Base-by-base conservation (phyloP, 1,140 invertebrate species). In the Sinella curviseta region DNA sequence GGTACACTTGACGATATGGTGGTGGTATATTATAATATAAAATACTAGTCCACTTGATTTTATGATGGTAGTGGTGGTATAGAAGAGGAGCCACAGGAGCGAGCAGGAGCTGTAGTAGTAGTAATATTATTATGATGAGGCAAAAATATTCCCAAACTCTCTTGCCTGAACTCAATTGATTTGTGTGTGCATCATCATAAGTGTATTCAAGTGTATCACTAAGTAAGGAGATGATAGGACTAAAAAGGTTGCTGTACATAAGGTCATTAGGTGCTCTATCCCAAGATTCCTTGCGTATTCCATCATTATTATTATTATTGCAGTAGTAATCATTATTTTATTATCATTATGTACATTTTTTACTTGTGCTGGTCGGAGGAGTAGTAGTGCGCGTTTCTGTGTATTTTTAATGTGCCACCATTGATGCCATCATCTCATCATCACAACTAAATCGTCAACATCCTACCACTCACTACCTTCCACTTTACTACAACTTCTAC, bases 171-270 rank as follows among this genome's bases (percentile, higher is more conserved):
- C 65, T 70, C 65, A 70, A 70, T 70, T 70, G 65, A 70, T 70
- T 70, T 70, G 65, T 70, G 65, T 70, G 65, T 70, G 31, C 39
- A 48, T 48, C 39, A 48, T 48, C 39, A 48, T 30, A 70, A 70
- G 65, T 70, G 65, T 70, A 70, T 70, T 70, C 65, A 70, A 70
- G 65, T 70, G 65, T 70, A 70, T 70, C 65, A 24, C 65, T 33
- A 70, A 70, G 65, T 31, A 70, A 31, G 31, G 65, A 70, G 30
- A 70, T 70, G 65, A 70, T 70, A 33, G 28, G 65, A 70, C 65
- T 70, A 30, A 70, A 60, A 70, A 70, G 31, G 31, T 31, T 70
- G 8, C 65, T 70, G 65, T 33, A 33, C 65, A 70, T 70, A 70
- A 70, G 31, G 65, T 70, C 31, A 70, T 70, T 70, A 70, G 28